Conservation (phyloP, 2,888 invertebrate genomes). For the Heliconius aoede region DNA sequence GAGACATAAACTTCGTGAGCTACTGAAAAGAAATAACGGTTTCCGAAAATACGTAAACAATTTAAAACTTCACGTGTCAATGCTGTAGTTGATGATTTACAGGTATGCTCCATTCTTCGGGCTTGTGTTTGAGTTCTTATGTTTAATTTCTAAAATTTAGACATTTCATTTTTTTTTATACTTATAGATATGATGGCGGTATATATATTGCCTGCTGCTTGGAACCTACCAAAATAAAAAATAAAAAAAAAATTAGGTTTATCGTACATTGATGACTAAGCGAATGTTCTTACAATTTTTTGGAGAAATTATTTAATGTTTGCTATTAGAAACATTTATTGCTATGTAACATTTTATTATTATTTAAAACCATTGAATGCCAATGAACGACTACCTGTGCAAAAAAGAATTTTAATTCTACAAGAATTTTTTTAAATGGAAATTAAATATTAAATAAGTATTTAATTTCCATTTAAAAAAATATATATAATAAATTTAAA, state of each 20-base stretch:
- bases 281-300: neutral
- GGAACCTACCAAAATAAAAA: too few species aligned
- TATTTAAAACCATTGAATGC: too few species aligned
- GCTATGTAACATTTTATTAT: too few species aligned
- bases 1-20: too few species aligned
- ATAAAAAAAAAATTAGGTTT: neutral
- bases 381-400: too few species aligned
- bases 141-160: neutral
- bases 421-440: too few species aligned
- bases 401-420: too few species aligned
- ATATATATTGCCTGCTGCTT: neutral
- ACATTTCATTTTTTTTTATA: neutral
- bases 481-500: too few species aligned
- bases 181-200: neutral
- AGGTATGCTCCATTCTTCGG: constrained; percentile 11
- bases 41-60: neutral
- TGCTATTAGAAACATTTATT: too few species aligned
- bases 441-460: too few species aligned
- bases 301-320: neutral
- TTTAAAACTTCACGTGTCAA: neutral
- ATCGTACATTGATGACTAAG: neutral
- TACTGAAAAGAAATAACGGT: neutral
- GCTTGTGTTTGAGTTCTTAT: neutral
- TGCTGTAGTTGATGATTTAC: constrained; percentile 21
- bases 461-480: too few species aligned